phyloP scores from a whole-genome alignment of 64 coral and sea anemone species.

The Pocillopora damicornis region DNA sequence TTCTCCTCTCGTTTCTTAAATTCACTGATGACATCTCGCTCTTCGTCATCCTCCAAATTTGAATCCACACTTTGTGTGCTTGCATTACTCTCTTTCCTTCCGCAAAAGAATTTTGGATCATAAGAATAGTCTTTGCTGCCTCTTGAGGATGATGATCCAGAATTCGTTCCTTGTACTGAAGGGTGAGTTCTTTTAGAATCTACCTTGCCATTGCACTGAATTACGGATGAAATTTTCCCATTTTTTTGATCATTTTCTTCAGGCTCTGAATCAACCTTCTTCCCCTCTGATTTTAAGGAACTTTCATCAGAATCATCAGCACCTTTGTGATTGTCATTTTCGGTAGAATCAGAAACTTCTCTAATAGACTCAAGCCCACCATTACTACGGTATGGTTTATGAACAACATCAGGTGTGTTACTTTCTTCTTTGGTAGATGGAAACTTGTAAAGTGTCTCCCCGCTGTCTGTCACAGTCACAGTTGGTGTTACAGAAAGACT shows the following conservation, averaged over 20 bases:
- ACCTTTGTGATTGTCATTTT: background rate
- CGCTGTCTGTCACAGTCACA: conserved; percentile 55
- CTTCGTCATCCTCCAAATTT: conserved; percentile 75
- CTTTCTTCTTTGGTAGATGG: conserved; percentile 27
- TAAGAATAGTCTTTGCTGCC: conserved; percentile 19
- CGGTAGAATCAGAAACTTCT: conserved; percentile 25
- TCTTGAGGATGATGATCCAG: conserved; percentile 20
- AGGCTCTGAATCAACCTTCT: background rate
- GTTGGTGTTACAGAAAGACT: conserved; percentile 34
- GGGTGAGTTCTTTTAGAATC: conserved; percentile 10
- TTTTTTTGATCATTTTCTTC: background rate
- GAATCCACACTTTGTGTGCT: conserved; percentile 84
- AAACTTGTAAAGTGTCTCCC: conserved; percentile 22
- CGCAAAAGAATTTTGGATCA: conserved; percentile 13
- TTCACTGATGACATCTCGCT: conserved; percentile 75
- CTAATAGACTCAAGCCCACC: conserved; percentile 26
- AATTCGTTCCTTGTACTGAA: conserved; percentile 8
- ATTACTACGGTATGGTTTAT: conserved; percentile 28
- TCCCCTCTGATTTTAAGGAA: background rate
- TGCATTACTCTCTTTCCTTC: conserved; percentile 86
- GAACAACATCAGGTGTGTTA: background rate
- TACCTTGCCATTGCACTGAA: conserved; percentile 14
- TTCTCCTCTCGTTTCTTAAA: conserved; percentile 82
- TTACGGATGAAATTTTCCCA: background rate
- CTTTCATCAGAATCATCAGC: background rate